Evolutionary conservation across 2,797 vertebrate genomes (phyloP).

Genomic region (Acropternis orthonyx): DNA sequence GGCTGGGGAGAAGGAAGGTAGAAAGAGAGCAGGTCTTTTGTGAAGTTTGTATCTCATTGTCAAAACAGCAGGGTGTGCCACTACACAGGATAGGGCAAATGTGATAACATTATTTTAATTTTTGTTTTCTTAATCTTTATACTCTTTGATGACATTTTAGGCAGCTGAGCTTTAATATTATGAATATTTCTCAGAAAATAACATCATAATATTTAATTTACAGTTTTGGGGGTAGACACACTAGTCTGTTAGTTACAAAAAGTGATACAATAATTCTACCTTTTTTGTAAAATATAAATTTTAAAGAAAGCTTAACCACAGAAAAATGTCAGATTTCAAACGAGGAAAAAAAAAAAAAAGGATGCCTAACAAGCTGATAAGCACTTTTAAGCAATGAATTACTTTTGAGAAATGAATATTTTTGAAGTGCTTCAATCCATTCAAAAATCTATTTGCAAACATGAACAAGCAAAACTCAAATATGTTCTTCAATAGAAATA

Average conservation of each 20-base stretch:
- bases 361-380: not conserved
- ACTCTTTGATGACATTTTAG: not conserved
- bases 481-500: not conserved
- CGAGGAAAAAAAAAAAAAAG: not conserved
- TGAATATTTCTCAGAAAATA: not conserved
- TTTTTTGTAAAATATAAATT: not conserved
- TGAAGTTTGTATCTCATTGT: not conserved
- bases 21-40: not conserved
- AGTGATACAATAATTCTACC: not conserved
- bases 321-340: not conserved
- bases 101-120: not conserved
- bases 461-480: not conserved
- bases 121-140: not conserved
- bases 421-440: not conserved
- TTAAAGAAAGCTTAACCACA: not conserved
- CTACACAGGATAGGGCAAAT: not conserved
- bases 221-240: not conserved
- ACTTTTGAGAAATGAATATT: not conserved
- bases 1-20: rapidly evolving
- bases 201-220: not conserved
- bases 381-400: not conserved
- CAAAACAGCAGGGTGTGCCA: not conserved
- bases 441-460: not conserved
- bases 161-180: not conserved
- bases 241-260: not conserved